These are phyloP conservation scores for Eriocheir sinensis DNA, from an alignment of 1,140 invertebrate species.

Conservation along the genomic window DNA sequence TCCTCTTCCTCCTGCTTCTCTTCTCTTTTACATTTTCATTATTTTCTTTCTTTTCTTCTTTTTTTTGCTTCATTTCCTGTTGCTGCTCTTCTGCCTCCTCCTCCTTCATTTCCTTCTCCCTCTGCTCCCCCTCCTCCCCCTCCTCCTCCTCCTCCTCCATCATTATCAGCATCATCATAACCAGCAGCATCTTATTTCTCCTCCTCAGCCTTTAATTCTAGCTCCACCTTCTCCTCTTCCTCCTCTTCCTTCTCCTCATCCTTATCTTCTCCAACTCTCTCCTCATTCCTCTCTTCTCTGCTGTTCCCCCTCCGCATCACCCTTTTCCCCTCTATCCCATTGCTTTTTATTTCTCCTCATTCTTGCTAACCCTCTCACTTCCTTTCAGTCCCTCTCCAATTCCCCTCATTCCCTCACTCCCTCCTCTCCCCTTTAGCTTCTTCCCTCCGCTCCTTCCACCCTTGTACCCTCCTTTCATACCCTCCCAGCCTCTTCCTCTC, in stretches of 20 bases:
- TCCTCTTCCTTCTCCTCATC: background rate
- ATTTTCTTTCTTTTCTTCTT: too few species aligned
- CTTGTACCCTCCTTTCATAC: background rate
- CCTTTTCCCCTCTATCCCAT: slow-evolving; percentile 5
- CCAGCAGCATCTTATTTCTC: too few species aligned
- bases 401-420: background rate
- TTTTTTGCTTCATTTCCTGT: background rate
- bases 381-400: slow-evolving; percentile 4
- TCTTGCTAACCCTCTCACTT: background rate
- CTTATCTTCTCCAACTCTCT: too few species aligned
- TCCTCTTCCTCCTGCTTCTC: background rate
- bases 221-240: background rate
- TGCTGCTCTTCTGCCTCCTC: too few species aligned
- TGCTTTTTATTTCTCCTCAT: background rate
- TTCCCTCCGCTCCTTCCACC: background rate
- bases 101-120: background rate
- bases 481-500: slow-evolving; percentile 18
- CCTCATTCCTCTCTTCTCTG: background rate
- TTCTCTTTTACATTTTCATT: background rate
- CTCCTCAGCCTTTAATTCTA: background rate
- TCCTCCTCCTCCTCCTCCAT: background rate
- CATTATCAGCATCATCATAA: too few species aligned
- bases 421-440: background rate
- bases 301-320: background rate
- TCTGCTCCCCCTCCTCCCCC: background rate